Base-by-base conservation (phyloP, 2,797 vertebrate species). In the Glyptemys insculpta region DNA sequence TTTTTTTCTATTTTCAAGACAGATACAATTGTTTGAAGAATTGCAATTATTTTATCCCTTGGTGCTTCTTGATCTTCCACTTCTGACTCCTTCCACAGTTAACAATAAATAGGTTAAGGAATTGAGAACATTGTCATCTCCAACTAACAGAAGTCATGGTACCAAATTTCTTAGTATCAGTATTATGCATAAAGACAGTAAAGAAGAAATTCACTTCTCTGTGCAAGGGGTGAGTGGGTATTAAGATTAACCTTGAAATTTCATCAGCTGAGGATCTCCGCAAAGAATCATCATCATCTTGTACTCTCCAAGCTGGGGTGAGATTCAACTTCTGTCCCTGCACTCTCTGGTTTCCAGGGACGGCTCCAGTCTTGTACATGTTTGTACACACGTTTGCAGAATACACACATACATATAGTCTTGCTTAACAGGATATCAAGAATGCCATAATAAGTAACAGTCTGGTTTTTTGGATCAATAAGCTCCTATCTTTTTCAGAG, bases 61-160 rank as follows among this genome's bases (percentile, higher is more conserved):
- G 62, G 53, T 96, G 85, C 78, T 94, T 98, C 97, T 94, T 97
- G 92, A 95, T 82, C 79, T 76, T 97, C 91, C 90, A 92, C 85
- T 90, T 96, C 94, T 95, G 95, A 90, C 84, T 96, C 84, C 83
- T 95, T 95, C 92, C 34, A 96, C 49, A 80, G 89, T 96, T 97
- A 97, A 96, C 96, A 97, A 96, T 97, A 96, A 97, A 57, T 49
- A 96, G 93, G 96, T 89, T 94, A 97, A 94, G 59, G 83, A 97
- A 94, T 83, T 91, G 91, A 95, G 84, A 76, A 88, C 85, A 97
- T 94, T 91, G 87, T 95, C 97, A 84, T 88, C 96, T 96, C 87
- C 90, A 95, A 97, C 87, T 96, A 96, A 95, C 97, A 92, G 94
- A 97, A 94, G 91, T 94, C 87, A 95, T 91, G 89, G 84, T 72